These are phyloP conservation scores for Ptychochromis oligacanthus DNA, from an alignment of 2,113 vertebrate genomes.

Conservation along the genomic window DNA sequence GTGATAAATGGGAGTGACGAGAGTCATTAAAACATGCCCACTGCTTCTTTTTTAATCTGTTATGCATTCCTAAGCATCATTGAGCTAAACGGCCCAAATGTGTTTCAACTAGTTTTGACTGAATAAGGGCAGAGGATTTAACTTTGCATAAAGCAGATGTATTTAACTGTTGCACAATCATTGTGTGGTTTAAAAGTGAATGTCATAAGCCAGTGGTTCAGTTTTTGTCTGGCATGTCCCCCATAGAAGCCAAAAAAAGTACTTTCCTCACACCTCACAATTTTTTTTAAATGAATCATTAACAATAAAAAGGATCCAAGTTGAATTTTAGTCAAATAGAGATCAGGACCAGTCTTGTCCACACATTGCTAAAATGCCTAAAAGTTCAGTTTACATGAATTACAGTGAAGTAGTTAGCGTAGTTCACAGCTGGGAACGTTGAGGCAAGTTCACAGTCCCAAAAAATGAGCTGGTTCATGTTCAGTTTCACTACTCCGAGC, in stretches of 20 bases:
- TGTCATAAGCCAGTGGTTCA: neutral
- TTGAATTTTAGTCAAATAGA: neutral
- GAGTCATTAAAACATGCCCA: neutral
- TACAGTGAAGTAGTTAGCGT: too few relatives aligned
- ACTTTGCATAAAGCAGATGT: neutral
- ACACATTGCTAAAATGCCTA: neutral
- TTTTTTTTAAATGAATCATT: neutral
- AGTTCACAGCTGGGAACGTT: too few relatives aligned
- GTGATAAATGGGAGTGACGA: slow-evolving; percentile 2
- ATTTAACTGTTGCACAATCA: neutral
- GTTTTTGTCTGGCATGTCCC: neutral
- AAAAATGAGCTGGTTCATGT: too few relatives aligned
- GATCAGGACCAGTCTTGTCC: neutral
- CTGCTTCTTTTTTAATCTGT: neutral
- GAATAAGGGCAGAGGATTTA: neutral
- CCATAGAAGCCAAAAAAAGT: neutral
- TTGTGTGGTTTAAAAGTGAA: neutral
- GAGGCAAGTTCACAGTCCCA: too few relatives aligned
- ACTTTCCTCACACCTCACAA: neutral
- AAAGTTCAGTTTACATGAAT: neutral
- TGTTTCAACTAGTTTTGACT: neutral
- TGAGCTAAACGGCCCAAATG: neutral
- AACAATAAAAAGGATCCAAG: neutral
- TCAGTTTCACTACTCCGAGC: neutral
- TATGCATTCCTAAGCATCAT: neutral